phyloP scores from a whole-genome alignment of 2,113 vertebrate genomes.

The Collichthys lucidus region DNA sequence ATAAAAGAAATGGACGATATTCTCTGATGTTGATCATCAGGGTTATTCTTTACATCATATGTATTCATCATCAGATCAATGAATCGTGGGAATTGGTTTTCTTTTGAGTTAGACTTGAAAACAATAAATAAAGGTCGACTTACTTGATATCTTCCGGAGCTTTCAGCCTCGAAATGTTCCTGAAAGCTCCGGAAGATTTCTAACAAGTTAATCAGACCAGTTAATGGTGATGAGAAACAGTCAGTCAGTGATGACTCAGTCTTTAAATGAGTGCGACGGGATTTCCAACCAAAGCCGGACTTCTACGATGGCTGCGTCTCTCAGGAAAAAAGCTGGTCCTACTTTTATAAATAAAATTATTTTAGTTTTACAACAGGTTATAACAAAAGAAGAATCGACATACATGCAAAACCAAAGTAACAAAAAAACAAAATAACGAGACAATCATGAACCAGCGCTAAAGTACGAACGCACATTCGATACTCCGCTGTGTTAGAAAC shows the following conservation, averaged over 20 bases:
- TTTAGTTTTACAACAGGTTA: constrained; percentile 37
- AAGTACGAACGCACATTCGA: constrained; percentile 72
- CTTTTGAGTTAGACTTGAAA: too few relatives aligned
- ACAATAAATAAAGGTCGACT: too few relatives aligned
- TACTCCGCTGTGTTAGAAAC: constrained; percentile 74
- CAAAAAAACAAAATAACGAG: constrained; percentile 36
- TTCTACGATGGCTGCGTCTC: constrained; percentile 11
- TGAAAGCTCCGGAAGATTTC: not conserved
- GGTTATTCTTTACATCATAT: too few relatives aligned
- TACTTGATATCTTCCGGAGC: not conserved
- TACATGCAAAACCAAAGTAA: constrained; percentile 54
- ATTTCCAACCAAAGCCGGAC: constrained; percentile 6
- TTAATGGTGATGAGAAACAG: not conserved
- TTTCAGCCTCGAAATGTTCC: not conserved
- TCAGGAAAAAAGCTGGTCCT: not conserved
- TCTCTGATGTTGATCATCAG: not conserved
- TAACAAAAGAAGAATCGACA: constrained; percentile 41
- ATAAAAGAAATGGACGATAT: too few relatives aligned
- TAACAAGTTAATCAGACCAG: not conserved
- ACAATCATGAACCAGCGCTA: constrained; percentile 63
- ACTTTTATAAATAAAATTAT: constrained; percentile 10
- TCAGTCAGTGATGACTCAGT: not conserved
- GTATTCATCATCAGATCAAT: too few relatives aligned
- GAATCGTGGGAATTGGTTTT: too few relatives aligned
- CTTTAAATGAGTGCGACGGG: not conserved